Evolutionary conservation across 2,113 vertebrate genomes (phyloP), one percentile per base, ranked within the genome.

Genomic region (Gobiocypris rarus): DNA sequence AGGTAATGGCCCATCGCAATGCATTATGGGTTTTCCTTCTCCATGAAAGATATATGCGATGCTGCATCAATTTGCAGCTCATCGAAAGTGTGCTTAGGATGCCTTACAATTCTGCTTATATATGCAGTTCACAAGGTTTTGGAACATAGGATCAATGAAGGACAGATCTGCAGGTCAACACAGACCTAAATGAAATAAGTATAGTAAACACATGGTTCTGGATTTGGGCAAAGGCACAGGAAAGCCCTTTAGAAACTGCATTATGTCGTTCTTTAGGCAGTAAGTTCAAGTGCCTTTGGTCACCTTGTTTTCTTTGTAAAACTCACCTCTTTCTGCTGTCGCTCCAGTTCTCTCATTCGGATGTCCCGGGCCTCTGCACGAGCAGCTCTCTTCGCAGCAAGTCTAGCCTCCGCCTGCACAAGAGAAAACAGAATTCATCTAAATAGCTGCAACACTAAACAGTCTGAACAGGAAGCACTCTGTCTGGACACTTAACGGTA

Each of bases 351-450:
- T 90, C 95, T 94, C 97, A 99, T 99, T 70, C 97, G 96, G 86
- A 99, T 99, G 87, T 98, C 97, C 90, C 98, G 95, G 75, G 98
- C 98, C 92, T 99, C 98, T 28, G 98, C 98, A 79, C 98, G 95
- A 45, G 98, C 98, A 11, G 97, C 97, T 73, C 98, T 93, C 89
- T 98, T 99, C 8, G 98, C 98, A 85, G 97, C 97, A 82, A 99
- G 94, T 86, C 97, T 95, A 83, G 98, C 98, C 94, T 99, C 97
- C 17, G 98, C 98, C 98, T 99, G 90, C 75, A 67, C 90, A 74
- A 89, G 19, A 90, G 50, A 9, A 17, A 74, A 63, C 65, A 82
- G 48, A 76, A 56, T 75, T 9, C n/a, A 50, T 3, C 28, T 86
- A n/a, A 61, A 43, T 38, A 52, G 52, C 38, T 61, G 28, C 14